Percentiles rank a stretch among this genome's conserved stretches.
Conservation (phyloP, 37 sponge, comb jelly and placozoan species). For the Chondrilla cf. caribensis region DNA sequence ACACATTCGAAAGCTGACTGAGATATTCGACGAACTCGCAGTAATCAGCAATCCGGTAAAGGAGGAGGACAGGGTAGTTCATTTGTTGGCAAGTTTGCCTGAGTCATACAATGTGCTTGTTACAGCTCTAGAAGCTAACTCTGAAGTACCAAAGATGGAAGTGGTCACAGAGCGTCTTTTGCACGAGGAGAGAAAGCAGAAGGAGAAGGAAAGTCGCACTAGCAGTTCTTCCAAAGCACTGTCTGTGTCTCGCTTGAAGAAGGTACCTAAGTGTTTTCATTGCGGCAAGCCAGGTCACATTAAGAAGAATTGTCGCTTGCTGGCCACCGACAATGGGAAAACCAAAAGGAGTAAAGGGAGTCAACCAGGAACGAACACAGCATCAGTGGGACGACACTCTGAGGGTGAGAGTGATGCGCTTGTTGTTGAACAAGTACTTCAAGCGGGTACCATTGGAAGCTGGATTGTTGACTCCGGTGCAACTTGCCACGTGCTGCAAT, state of each 20-base stretch:
- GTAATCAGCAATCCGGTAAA: slow-evolving; percentile 28
- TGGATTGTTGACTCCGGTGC: too few species aligned
- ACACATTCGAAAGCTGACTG: slow-evolving; percentile 49
- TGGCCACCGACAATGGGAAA: background rate
- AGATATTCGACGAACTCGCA: slow-evolving; percentile 39
- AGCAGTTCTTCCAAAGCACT: background rate
- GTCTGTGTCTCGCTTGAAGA: background rate
- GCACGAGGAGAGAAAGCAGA: slow-evolving; percentile 24
- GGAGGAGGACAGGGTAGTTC: slow-evolving; percentile 59
- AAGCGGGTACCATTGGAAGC: background rate
- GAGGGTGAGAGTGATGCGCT: background rate
- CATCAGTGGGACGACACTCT: background rate
- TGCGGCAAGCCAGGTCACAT: background rate
- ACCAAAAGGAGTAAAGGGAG: background rate
- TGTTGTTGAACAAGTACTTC: background rate
- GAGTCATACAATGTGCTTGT: too few species aligned
- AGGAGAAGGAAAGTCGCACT: background rate
- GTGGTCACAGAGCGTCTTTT: too few species aligned
- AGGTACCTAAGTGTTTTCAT: too few species aligned
- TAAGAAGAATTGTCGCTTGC: slow-evolving; percentile 2
- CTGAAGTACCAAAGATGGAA: too few species aligned
- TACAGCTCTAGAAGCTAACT: too few species aligned
- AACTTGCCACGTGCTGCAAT: background rate
- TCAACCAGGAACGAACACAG: background rate
- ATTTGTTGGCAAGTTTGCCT: too few species aligned